phyloP scores from a whole-genome alignment of 2,113 vertebrate genomes.

The Oplegnathus fasciatus region DNA sequence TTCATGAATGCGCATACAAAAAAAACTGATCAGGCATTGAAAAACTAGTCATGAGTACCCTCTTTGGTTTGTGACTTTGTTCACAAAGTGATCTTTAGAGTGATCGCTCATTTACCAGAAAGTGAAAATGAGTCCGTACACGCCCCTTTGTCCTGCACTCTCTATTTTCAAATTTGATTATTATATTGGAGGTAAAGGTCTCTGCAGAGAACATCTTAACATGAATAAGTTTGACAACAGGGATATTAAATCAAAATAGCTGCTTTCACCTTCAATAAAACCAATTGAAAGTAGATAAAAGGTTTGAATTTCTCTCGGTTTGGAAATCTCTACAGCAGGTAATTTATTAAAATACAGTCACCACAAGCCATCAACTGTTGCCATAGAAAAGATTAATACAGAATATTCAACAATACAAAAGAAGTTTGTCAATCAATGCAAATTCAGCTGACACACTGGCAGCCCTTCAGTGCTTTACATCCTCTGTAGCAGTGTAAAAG shows the following conservation, averaged over 20 bases:
- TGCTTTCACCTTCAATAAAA: constrained; percentile 46
- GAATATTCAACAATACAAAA: constrained; percentile 79
- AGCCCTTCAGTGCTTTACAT: constrained; percentile 76
- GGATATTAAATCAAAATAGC: constrained; percentile 33
- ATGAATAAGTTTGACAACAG: neutral
- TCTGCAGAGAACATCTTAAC: constrained; percentile 20
- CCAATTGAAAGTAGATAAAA: constrained; percentile 38
- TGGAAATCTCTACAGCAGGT: constrained; percentile 50
- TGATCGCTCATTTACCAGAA: constrained; percentile 41
- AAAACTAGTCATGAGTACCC: constrained; percentile 59
- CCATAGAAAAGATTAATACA: constrained; percentile 78
- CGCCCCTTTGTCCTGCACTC: constrained; percentile 11
- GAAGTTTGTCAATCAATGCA: constrained; percentile 58
- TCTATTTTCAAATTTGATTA: constrained; percentile 37
- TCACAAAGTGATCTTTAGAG: constrained; percentile 48
- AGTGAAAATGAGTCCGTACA: constrained; percentile 34
- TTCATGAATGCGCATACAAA: constrained; percentile 53
- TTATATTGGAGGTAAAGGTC: constrained; percentile 44
- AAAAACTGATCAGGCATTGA: constrained; percentile 37
- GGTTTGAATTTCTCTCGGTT: constrained; percentile 17
- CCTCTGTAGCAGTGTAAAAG: constrained; percentile 62
- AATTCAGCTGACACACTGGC: constrained; percentile 63
- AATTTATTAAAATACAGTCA: constrained; percentile 67
- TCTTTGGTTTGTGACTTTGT: constrained; percentile 80
- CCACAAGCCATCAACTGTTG: constrained; percentile 56